Conservation (phyloP, 2,797 vertebrate genomes). For the Meda fulgida region DNA sequence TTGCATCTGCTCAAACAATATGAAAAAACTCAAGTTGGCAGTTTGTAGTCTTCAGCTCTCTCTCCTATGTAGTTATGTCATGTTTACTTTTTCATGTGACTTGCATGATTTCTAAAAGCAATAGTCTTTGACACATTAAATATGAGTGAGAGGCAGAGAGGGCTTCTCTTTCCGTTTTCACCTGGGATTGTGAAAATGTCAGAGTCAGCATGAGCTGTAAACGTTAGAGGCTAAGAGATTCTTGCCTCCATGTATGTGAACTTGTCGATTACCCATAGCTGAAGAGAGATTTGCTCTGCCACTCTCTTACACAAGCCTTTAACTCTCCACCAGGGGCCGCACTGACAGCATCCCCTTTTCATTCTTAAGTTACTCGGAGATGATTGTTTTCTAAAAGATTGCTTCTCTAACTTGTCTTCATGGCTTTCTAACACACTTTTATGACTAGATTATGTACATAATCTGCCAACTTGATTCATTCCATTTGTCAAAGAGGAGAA, state of each 20-base stretch:
- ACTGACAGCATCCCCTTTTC: conserved; percentile 68
- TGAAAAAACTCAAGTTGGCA: conserved; percentile 51
- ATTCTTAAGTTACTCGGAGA: conserved; percentile 69
- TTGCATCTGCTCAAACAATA: conserved; percentile 44
- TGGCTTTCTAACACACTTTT: conserved; percentile 72
- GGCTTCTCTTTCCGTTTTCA: conserved; percentile 61
- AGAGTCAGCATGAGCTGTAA: conserved; percentile 62
- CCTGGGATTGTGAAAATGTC: conserved; percentile 63
- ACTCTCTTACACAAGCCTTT: conserved; percentile 62
- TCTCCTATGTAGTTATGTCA: conserved; percentile 62
- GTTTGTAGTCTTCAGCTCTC: conserved; percentile 78
- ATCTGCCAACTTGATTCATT: conserved; percentile 80
- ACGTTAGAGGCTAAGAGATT: conserved; percentile 22
- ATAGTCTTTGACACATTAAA: conserved; percentile 62
- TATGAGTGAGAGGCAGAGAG: conserved; percentile 58
- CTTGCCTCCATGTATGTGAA: conserved; percentile 62
- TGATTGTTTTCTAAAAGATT: conserved; percentile 73
- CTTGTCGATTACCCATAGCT: conserved; percentile 60
- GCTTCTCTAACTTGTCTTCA: conserved; percentile 68
- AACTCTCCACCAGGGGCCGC: conserved; percentile 58
- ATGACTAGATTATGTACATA: conserved; percentile 78
- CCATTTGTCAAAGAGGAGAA: conserved; percentile 88
- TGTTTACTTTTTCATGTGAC: conserved; percentile 63
- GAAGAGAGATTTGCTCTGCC: conserved; percentile 48
- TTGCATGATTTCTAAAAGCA: conserved; percentile 77